phyloP scores from a whole-genome alignment of 2,888 invertebrate genomes.

The Embidobia sp. region DNA sequence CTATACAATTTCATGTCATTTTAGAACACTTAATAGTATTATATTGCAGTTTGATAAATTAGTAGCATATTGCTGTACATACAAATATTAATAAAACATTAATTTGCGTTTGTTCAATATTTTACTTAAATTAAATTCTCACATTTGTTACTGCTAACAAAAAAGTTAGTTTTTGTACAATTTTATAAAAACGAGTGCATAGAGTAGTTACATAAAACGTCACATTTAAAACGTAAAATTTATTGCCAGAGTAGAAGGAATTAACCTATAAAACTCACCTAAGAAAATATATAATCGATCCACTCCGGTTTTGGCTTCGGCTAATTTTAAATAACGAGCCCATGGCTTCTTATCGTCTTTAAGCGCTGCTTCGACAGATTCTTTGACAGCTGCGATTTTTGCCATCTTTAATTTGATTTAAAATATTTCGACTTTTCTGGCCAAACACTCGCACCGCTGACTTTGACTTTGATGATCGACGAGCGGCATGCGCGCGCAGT shows the following conservation, averaged over 20 bases:
- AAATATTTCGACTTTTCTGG: neutral
- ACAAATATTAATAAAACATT: neutral
- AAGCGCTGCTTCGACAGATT: slow-evolving; percentile 84
- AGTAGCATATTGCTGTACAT: too few relatives aligned
- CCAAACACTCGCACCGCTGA: neutral
- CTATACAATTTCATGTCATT: too few relatives aligned
- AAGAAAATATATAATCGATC: slow-evolving; percentile 89
- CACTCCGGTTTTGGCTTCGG: slow-evolving; percentile 88
- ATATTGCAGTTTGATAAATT: too few relatives aligned
- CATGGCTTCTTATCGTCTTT: slow-evolving; percentile 88
- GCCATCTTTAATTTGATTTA: slow-evolving; percentile 76
- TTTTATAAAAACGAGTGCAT: neutral
- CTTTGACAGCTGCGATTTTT: slow-evolving; percentile 83
- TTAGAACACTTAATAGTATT: neutral
- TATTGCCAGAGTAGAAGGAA: slow-evolving; percentile 11
- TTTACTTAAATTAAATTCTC: neutral
- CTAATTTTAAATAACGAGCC: slow-evolving; percentile 85
- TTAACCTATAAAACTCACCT: slow-evolving; percentile 84
- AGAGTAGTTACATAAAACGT: slow-evolving; percentile 40
- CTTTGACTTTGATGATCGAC: neutral
- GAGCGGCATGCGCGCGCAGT: slow-evolving; percentile 4
- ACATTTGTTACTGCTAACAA: neutral
- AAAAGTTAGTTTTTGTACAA: neutral
- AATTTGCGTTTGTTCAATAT: slow-evolving; percentile 4
- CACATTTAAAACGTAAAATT: slow-evolving; percentile 35